These are phyloP conservation scores for Conopomorpha cramerella DNA, from an alignment of 1,140 invertebrate genomes.

Conservation along the genomic window DNA sequence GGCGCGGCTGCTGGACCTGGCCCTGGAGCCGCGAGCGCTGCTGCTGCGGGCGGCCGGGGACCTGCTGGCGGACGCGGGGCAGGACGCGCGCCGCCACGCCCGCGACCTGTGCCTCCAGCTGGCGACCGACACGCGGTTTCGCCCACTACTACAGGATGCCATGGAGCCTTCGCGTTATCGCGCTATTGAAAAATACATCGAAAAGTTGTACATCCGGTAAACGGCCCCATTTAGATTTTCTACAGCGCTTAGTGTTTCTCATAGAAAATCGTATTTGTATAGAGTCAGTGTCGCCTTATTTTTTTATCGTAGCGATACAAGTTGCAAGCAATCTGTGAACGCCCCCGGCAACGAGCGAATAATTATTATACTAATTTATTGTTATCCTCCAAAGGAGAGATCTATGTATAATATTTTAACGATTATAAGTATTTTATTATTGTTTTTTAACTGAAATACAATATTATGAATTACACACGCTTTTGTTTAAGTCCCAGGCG, in stretches of 20 bases:
- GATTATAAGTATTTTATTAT: too few species aligned
- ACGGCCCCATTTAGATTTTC: too few species aligned
- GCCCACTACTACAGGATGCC: slow-evolving; percentile 67
- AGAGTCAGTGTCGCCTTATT: too few species aligned
- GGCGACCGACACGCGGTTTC: slow-evolving; percentile 67
- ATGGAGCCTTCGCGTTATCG: slow-evolving; percentile 67
- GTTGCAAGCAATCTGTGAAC: too few species aligned
- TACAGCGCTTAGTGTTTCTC: too few species aligned
- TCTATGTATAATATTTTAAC: too few species aligned
- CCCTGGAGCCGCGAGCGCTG: slow-evolving; percentile 79
- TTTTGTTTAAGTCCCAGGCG: too few species aligned
- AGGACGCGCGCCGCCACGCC: slow-evolving; percentile 80
- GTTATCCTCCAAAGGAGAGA: slow-evolving; percentile 28
- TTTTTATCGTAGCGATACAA: too few species aligned
- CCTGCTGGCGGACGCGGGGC: slow-evolving; percentile 82
- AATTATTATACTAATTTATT: slow-evolving; percentile 7
- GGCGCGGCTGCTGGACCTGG: slow-evolving; percentile 72
- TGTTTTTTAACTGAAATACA: too few species aligned
- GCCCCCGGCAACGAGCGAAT: too few species aligned
- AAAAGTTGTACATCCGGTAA: slow-evolving; percentile 34
- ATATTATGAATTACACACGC: too few species aligned
- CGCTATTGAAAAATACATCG: slow-evolving; percentile 67
- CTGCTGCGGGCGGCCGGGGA: slow-evolving; percentile 80
- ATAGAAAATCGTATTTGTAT: too few species aligned
- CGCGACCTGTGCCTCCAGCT: slow-evolving; percentile 67